Evolutionary conservation across 2,888 invertebrate species (phyloP), one percentile per base, ranked within the genome.

Genomic region (Exephanes ischioxanthus): DNA sequence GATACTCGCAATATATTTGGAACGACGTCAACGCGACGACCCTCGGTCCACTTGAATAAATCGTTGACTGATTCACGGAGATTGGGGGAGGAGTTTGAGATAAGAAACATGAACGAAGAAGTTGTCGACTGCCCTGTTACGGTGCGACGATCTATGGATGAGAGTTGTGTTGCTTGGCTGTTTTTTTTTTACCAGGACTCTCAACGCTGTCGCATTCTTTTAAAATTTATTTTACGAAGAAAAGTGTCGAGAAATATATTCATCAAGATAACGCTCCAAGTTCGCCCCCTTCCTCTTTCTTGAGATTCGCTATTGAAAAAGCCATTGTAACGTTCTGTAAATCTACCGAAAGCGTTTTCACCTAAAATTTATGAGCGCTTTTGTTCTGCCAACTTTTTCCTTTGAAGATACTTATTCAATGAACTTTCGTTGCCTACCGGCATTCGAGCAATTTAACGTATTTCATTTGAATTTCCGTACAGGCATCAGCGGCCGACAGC

Each of bases 41-140:
- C 58, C 26, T 22, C 22, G 22, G 58, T 58, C 58, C 22, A 58
- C 58, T 26, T 26, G 58, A 58, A 58, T 19, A 58, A 58, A 58
- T 58, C 58, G 58, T 58, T 26, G 26, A 58, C 11, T 58, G 58
- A 58, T 58, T 58, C 58, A 58, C 26, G 22, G 58, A 58, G 58
- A 58, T 58, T 58, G 58, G 58, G 58, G 58, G 58, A 58, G 58
- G 58, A 58, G 58, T 26, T 14, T 58, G 58, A 58, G 58, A 58
- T 58, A 58, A 26, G 58, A 58, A 58, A 58, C 58, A 11, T 58
- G 11, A 26, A 58, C 58, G 58, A 26, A 9, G 14, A 22, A 58
- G 58, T 58, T 11, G 58, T 22, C 58, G 9, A 26, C 26, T 26
- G 4, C 26, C 58, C 11, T 22, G 58, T 58, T 26, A 58, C 58